Conservation (phyloP, 2,113 vertebrate species). For the Semnornis frantzii region DNA sequence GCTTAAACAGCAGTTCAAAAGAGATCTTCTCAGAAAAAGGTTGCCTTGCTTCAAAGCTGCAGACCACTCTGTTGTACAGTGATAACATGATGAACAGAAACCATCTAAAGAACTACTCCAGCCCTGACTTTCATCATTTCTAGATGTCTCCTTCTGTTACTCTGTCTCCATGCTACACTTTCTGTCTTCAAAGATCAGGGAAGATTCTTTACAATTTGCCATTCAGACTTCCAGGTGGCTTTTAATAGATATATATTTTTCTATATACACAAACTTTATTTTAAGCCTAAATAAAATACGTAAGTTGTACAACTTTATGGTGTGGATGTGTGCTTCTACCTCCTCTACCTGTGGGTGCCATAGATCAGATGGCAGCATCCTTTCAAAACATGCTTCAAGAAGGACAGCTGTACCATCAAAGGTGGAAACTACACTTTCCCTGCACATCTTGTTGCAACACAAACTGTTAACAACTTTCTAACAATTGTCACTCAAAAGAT, state of each 20-base stretch:
- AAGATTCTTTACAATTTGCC: neutral
- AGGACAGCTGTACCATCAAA: fast-evolving
- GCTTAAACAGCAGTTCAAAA: neutral
- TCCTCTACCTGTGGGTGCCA: neutral
- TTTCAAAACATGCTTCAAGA: neutral
- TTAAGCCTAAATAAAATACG: neutral
- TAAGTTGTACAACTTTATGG: neutral
- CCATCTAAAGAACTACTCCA: neutral
- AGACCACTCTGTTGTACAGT: neutral
- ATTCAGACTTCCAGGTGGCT: neutral
- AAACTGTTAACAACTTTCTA: too few species aligned
- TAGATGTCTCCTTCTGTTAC: neutral
- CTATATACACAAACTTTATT: neutral
- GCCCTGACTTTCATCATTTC: neutral
- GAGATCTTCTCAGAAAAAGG: neutral
- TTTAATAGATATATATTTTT: neutral
- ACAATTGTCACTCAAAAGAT: too few species aligned
- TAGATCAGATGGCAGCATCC: neutral
- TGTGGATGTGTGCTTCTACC: neutral
- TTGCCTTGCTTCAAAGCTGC: neutral
- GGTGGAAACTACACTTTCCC: neutral
- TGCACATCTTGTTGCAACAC: neutral
- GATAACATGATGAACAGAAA: neutral
- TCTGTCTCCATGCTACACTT: neutral
- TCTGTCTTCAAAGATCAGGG: neutral